Base-by-base conservation (phyloP, 1,140 invertebrate genomes). In the Neuroterus valhalla region DNA sequence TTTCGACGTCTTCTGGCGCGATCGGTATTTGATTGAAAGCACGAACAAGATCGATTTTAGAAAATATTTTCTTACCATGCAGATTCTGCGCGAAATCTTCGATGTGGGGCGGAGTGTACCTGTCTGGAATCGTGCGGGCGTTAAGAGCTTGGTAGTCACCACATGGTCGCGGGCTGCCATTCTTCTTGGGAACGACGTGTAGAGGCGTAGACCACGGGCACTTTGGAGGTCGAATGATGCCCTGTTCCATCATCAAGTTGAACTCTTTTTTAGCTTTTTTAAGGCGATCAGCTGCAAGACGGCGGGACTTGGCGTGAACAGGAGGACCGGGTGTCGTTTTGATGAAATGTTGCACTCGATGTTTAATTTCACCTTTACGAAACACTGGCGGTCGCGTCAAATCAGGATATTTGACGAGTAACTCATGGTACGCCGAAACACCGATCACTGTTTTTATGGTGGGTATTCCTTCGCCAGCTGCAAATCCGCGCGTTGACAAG, bases 191-290 rank as follows among this genome's bases (percentile, higher is more conserved):
- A n/a, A n/a, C 87, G 45, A 91, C 73, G 66, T 90, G 87, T 15
- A 91, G 71, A 5, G 90, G 88, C 10, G 83, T 83, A 0, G 89
- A 81, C 90, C 90, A 92, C 1, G 72, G 67, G 46, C 77, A 78
- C 14, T 72, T 77, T 15, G 83, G 85, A 1, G 80, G 79, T 75
- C 79, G 71, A 14, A 71, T n/a, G 52, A 80, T 75, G 74, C 80
- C 79, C 42, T 55, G 26, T 68, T 74, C 12, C 55, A 88, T 52
- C 78, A 81, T 75, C 5, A 75, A 31, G 6, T 80, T 26, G 50
- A 76, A 70, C 15, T 69, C 52, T 1, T 2, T 26, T 55, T 72
- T 76, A 19, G 12, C 52, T 1, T 14, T 19, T 11, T 67, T 66
- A 0, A 55, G 44, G 2, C 45, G 42, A 4, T 55, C 62, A 4